Conservation (phyloP, 2,888 invertebrate species). For the Eupithecia inturbata region DNA sequence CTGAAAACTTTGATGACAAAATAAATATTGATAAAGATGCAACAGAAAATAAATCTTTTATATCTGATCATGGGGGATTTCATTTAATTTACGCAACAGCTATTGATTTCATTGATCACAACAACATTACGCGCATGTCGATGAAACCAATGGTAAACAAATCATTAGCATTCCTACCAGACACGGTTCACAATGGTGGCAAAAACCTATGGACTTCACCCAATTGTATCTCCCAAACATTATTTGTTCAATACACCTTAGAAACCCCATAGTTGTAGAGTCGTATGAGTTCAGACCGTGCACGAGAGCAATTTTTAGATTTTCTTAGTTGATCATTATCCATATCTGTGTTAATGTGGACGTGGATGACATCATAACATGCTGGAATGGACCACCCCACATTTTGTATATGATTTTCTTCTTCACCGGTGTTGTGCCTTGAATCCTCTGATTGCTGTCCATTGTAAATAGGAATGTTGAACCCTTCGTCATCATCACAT, state of each 20-base stretch:
- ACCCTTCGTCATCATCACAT: slow-evolving; percentile 21
- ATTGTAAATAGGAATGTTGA: slow-evolving; percentile 54
- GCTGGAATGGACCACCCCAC: slow-evolving; percentile 35
- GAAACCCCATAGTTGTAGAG: slow-evolving; percentile 32
- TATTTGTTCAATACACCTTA: slow-evolving; percentile 40
- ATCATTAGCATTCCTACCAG: slow-evolving; percentile 61
- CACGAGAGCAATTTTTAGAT: slow-evolving; percentile 49
- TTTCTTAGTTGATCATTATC: slow-evolving; percentile 42
- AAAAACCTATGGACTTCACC: slow-evolving; percentile 52
- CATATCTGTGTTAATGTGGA: slow-evolving; percentile 54
- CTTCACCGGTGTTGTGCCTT: slow-evolving; percentile 29
- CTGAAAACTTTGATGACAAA: background rate
- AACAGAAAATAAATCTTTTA: slow-evolving; percentile 1
- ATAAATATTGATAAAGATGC: background rate
- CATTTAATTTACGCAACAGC: slow-evolving; percentile 45
- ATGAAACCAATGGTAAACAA: slow-evolving; percentile 50
- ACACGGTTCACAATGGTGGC: slow-evolving; percentile 54
- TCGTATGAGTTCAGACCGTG: slow-evolving; percentile 35
- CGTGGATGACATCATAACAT: slow-evolving; percentile 38
- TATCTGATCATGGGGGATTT: slow-evolving; percentile 46
- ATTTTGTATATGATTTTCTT: slow-evolving; percentile 36
- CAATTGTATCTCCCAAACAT: slow-evolving; percentile 44
- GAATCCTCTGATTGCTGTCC: slow-evolving; percentile 18
- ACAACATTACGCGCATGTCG: slow-evolving; percentile 28
- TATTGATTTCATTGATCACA: slow-evolving; percentile 44